Evolutionary conservation across 2,113 vertebrate genomes (phyloP).

Genomic region (Pluvianellus socialis): DNA sequence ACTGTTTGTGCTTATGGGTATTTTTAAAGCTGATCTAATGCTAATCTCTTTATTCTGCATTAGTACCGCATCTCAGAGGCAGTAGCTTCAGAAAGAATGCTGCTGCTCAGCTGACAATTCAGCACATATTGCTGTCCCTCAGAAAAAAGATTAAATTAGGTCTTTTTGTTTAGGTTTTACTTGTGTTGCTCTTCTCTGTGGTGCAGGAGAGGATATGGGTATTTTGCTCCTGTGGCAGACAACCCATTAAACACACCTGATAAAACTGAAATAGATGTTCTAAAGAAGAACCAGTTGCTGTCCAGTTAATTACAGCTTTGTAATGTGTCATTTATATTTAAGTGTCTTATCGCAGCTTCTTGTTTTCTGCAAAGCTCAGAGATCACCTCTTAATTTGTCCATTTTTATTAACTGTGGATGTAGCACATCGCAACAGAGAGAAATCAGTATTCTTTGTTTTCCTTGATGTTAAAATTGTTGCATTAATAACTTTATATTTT

Average conservation of each 20-base stretch:
- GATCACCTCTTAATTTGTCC: not conserved
- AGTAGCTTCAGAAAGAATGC: not conserved
- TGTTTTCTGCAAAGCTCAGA: not conserved
- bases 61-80: not conserved
- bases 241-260: not conserved
- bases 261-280: not conserved
- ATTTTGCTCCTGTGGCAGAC: not conserved
- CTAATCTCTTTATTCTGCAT: not conserved
- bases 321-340: not conserved
- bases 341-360: not conserved
- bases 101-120: not conserved
- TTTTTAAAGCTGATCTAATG: not conserved
- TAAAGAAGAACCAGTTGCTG: not conserved
- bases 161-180: not conserved
- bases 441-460: slow-evolving; percentile 28
- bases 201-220: not conserved
- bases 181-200: not conserved
- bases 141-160: not conserved
- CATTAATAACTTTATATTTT: slow-evolving; percentile 25
- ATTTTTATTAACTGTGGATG: slow-evolving; percentile 2
- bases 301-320: not conserved
- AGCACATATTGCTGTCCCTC: not conserved
- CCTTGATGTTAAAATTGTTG: slow-evolving; percentile 27
- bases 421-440: not conserved
- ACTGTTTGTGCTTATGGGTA: not conserved